Evolutionary conservation across 2,113 vertebrate genomes (phyloP).

Genomic region (Proterorhinus semilunaris): DNA sequence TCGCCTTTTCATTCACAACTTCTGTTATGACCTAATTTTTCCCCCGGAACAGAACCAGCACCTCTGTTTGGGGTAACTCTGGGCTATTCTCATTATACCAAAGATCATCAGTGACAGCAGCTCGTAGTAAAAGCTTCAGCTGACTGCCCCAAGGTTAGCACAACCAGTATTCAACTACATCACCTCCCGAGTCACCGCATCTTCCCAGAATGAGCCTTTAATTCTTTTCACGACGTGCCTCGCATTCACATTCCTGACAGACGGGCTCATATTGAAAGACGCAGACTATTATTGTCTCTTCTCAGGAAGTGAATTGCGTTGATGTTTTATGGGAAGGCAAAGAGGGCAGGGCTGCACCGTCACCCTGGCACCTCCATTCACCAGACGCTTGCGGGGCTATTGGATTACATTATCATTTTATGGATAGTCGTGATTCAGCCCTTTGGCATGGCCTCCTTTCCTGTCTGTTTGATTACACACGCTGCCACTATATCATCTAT

Average conservation of each 20-base stretch:
- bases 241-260: conserved; percentile 27
- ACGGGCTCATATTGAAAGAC: background rate
- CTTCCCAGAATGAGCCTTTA: conserved; percentile 24
- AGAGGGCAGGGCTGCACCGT: background rate
- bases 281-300: conserved; percentile 8
- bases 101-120: no score
- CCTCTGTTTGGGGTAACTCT: no score
- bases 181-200: background rate
- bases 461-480: conserved; percentile 37
- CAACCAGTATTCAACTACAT: background rate
- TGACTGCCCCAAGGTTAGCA: no score
- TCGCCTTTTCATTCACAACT: no score
- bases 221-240: background rate
- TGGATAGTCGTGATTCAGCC: conserved; percentile 3
- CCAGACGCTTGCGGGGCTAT: background rate
- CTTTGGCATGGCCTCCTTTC: conserved; percentile 3
- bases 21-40: no score
- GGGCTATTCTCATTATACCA: no score
- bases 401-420: background rate
- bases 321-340: background rate
- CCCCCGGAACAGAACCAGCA: no score
- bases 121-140: no score
- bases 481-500: conserved; percentile 42
- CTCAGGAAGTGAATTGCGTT: background rate
- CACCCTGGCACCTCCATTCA: conserved; percentile 18